A percentile compares a stretch with the other conserved stretches of the same genome.
phyloP scores from a whole-genome alignment of 2,888 invertebrate genomes.

The Branchellion lobata region DNA sequence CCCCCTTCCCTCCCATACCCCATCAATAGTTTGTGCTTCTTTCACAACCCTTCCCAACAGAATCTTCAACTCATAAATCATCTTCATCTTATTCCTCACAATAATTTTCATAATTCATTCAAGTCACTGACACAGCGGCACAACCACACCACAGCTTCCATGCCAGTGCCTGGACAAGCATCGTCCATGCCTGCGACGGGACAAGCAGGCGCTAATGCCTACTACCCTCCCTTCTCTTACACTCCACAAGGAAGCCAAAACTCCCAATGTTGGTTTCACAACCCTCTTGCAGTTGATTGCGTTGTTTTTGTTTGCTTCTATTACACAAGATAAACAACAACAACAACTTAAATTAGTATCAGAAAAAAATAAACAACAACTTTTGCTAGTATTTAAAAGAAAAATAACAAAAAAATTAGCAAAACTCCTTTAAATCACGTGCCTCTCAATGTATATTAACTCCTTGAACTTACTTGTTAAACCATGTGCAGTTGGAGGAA shows the following conservation, averaged over 20 bases:
- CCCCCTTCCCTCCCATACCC: slow-evolving; percentile 48
- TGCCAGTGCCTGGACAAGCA: slow-evolving; percentile 1
- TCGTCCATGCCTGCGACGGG: background rate
- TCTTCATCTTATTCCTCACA: background rate
- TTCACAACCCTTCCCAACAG: no score
- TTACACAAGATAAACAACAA: no score
- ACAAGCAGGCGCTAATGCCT: no score
- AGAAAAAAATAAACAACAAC: no score
- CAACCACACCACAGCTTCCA: background rate
- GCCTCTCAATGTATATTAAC: no score
- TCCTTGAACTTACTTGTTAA: no score
- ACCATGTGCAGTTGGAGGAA: background rate
- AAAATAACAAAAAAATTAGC: no score
- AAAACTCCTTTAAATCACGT: no score
- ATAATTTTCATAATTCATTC: background rate
- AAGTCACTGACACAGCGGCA: background rate
- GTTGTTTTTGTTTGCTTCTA: no score
- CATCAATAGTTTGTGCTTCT: slow-evolving; percentile 33
- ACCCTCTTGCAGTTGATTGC: no score
- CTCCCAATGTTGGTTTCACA: background rate
- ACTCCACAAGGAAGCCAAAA: slow-evolving; percentile 44
- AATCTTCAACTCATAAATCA: background rate
- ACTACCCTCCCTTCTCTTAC: slow-evolving; percentile 19
- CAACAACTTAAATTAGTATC: no score
- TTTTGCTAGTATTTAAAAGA: no score